Evolutionary conservation across 2,797 vertebrate genomes (phyloP).

Genomic region (Hephaestus fuliginosus): DNA sequence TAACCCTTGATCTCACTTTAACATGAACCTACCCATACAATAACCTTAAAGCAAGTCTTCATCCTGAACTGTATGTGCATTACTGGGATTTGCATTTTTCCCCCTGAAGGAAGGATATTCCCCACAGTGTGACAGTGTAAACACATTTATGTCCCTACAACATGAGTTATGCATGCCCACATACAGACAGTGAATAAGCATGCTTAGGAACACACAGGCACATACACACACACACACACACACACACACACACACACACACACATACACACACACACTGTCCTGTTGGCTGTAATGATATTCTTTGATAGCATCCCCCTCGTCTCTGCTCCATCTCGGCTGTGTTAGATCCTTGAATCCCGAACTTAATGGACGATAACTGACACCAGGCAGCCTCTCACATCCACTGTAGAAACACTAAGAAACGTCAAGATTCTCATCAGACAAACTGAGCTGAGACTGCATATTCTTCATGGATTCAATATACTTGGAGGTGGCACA

Average conservation of each 20-base stretch:
- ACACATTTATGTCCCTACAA: too few relatives aligned
- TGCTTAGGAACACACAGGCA: too few relatives aligned
- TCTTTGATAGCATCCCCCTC: slow-evolving; percentile 55
- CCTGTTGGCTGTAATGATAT: slow-evolving; percentile 43
- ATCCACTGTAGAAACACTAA: slow-evolving; percentile 47
- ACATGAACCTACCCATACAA: too few relatives aligned
- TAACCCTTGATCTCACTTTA: too few relatives aligned
- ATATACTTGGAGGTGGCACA: slow-evolving; percentile 26
- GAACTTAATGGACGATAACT: slow-evolving; percentile 71
- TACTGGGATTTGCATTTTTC: too few relatives aligned
- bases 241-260: slow-evolving; percentile 1
- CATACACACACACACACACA: too few relatives aligned
- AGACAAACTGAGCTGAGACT: slow-evolving; percentile 53
- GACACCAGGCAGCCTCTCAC: slow-evolving; percentile 47
- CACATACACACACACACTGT: slow-evolving; percentile 14
- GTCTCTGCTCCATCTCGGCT: slow-evolving; percentile 45
- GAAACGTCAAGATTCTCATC: slow-evolving; percentile 51
- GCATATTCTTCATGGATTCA: slow-evolving; percentile 52
- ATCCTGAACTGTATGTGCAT: too few relatives aligned
- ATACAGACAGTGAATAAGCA: too few relatives aligned
- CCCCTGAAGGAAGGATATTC: too few relatives aligned
- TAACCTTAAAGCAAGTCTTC: too few relatives aligned
- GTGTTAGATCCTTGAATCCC: slow-evolving; percentile 45
- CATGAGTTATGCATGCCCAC: too few relatives aligned
- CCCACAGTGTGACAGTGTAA: too few relatives aligned